Conservation (phyloP, 2,797 vertebrate genomes). For the Gymnothorax reevesii region DNA sequence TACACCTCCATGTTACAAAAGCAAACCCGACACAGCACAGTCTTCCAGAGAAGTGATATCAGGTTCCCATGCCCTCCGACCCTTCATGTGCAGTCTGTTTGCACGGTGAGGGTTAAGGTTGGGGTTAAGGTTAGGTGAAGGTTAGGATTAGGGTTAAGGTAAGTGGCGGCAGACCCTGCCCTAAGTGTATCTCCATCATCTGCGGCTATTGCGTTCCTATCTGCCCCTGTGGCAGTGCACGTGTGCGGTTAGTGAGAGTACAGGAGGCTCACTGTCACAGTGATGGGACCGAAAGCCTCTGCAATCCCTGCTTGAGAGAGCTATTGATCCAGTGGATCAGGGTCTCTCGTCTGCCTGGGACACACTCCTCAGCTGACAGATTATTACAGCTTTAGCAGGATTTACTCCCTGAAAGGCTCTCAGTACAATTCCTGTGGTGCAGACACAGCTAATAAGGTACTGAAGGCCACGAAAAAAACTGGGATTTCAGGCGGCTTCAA, state of each 20-base stretch:
- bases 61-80: slow-evolving; percentile 39
- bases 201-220: slow-evolving; percentile 66
- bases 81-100: not conserved
- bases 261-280: slow-evolving; percentile 51
- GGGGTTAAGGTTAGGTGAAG: too few species aligned
- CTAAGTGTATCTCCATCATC: slow-evolving; percentile 62
- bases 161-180: slow-evolving; percentile 59
- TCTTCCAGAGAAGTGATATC: slow-evolving; percentile 61
- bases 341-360: slow-evolving; percentile 70
- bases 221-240: slow-evolving; percentile 48
- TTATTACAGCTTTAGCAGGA: slow-evolving; percentile 78
- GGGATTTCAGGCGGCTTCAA: slow-evolving; percentile 60
- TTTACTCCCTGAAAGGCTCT: slow-evolving; percentile 71
- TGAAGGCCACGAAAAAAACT: slow-evolving; percentile 61
- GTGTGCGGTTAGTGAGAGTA: slow-evolving; percentile 47
- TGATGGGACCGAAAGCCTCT: slow-evolving; percentile 52
- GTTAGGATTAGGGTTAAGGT: slow-evolving; percentile 23
- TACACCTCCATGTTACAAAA: too few species aligned
- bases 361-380: slow-evolving; percentile 75
- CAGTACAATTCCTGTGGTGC: slow-evolving; percentile 72
- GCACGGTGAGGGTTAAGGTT: not conserved
- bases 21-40: slow-evolving; percentile 35
- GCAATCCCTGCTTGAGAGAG: slow-evolving; percentile 53
- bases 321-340: slow-evolving; percentile 80
- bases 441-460: slow-evolving; percentile 76